These are phyloP conservation scores for Podarcis cretensis DNA, from an alignment of 2,113 vertebrate species.

Conservation along the genomic window DNA sequence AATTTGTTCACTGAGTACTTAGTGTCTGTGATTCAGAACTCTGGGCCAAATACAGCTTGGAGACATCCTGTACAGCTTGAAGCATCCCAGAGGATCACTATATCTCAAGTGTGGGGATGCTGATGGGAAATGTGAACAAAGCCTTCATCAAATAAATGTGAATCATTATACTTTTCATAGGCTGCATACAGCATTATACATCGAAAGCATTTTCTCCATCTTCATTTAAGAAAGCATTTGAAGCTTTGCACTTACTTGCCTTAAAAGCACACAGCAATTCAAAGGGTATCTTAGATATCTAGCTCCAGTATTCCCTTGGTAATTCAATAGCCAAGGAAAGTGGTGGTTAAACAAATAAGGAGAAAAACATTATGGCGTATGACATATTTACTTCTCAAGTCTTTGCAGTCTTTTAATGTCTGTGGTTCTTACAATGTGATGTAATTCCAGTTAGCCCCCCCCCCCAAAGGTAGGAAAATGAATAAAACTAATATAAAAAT, in stretches of 20 bases:
- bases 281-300: background rate
- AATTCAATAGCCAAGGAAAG: constrained; percentile 2
- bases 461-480: background rate
- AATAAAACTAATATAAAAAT: background rate
- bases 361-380: background rate
- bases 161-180: background rate
- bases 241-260: background rate
- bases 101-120: background rate
- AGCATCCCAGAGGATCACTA: background rate
- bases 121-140: background rate
- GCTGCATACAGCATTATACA: background rate
- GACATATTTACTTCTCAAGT: background rate
- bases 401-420: background rate
- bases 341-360: background rate
- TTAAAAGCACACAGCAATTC: constrained; percentile 7
- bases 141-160: background rate
- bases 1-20: background rate
- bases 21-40: background rate
- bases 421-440: background rate
- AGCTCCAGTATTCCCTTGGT: background rate
- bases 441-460: background rate
- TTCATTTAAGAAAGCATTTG: background rate
- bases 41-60: background rate
- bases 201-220: background rate
- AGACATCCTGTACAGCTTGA: background rate